Evolutionary conservation across 1,140 invertebrate species (phyloP), one percentile per base, ranked within the genome.

Genomic region (Lasaia peninsularis): DNA sequence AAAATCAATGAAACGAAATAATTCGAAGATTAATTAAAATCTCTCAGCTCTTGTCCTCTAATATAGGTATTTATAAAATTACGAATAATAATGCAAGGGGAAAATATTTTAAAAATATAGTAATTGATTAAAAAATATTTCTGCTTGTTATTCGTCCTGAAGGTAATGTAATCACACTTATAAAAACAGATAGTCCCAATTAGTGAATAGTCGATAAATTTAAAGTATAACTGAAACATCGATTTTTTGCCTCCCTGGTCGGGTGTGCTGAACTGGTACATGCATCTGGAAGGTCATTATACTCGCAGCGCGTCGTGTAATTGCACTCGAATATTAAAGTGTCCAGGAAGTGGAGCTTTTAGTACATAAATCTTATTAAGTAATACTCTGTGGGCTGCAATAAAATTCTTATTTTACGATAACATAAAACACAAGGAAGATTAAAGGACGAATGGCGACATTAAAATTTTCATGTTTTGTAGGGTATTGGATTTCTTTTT

Each of bases 331-430:
- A 57, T 40, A 35, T 51, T 54, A 32, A 31, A 67, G 62, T 58
- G 53, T 33, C 49, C 62, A 56, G 62, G 62, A 63, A 63, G 54
- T 60, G 57, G 35, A 63, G 32, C 16, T 44, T 18, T 20, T 44
- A 16, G 18, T 20, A 44, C 9, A 44, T 44, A 44, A 44, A 44
- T 44, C 18, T 20, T 44, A 44, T 44, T 44, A 20, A 44, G 16
- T 40, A 40, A 40, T 44, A 44, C 9, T 44, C 12, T 44, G 37
- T 44, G 16, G 37, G 14, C 1, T 44, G 37, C 16, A 16, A 20
- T 40, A 44, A 44, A 44, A 18, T 44, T 44, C 37, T 40, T 40
- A 20, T 44, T 40, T 18, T 40, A 40, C 8, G 40, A 7, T 18
- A 44, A 44, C 40, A 11, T 44, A 18, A 10, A 11, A 11, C 40